phyloP scores from a whole-genome alignment of 2,888 invertebrate species.

The Hemaris fuciformis region DNA sequence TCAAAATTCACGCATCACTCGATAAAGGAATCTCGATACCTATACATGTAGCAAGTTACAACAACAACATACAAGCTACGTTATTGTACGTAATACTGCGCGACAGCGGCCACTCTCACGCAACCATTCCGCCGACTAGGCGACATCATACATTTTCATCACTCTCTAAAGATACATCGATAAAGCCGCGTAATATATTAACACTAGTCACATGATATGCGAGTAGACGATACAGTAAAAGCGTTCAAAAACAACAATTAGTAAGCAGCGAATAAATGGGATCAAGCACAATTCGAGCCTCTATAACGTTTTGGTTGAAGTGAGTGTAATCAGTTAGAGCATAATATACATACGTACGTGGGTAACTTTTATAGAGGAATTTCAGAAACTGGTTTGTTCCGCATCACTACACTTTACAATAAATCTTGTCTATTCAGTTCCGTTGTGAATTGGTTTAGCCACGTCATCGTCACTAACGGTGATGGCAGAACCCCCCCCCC shows the following conservation, averaged over 20 bases:
- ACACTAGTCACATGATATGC: not conserved
- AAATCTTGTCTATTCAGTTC: too few relatives aligned
- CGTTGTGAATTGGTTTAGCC: too few relatives aligned
- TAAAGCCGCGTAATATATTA: too few relatives aligned
- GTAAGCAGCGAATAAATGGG: not conserved
- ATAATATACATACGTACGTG: slow-evolving; percentile 35
- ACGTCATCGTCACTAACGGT: too few relatives aligned
- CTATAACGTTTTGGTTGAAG: not conserved
- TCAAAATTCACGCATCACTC: not conserved
- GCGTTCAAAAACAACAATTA: not conserved
- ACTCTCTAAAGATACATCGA: too few relatives aligned
- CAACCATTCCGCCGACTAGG: too few relatives aligned
- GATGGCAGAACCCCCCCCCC: too few relatives aligned
- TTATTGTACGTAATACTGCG: slow-evolving; percentile 6
- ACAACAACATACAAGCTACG: not conserved
- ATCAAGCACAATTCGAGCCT: not conserved
- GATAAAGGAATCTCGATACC: not conserved
- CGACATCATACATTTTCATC: not conserved
- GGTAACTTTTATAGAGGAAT: too few relatives aligned
- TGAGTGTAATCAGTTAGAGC: slow-evolving; percentile 21
- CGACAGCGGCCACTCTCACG: not conserved
- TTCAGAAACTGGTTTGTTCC: not conserved
- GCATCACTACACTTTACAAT: not conserved
- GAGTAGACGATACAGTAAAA: not conserved
- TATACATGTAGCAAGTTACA: not conserved